phyloP scores from a whole-genome alignment of 2,888 invertebrate genomes.

The Leptopilina syphax region DNA sequence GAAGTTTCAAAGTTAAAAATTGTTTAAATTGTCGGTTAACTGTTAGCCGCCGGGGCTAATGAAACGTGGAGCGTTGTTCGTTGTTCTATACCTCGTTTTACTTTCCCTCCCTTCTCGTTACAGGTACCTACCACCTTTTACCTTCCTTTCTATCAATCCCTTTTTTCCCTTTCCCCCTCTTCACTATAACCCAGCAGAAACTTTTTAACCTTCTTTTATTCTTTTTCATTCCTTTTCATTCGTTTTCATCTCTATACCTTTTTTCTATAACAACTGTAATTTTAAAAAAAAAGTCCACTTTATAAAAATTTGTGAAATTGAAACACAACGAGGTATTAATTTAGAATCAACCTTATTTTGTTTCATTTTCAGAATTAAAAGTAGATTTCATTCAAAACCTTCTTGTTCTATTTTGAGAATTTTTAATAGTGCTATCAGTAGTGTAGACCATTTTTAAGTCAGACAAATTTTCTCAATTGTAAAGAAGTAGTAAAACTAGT shows the following conservation, averaged over 20 bases:
- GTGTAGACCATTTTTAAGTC: too few species aligned
- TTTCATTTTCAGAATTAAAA: too few species aligned
- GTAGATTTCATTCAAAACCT: too few species aligned
- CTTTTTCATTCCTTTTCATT: not conserved
- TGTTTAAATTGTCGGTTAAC: slow-evolving; percentile 75
- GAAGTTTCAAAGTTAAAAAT: slow-evolving; percentile 74
- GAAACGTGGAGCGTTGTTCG: slow-evolving; percentile 66
- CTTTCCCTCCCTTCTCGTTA: slow-evolving; percentile 48
- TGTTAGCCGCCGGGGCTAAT: slow-evolving; percentile 73
- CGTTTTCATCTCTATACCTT: not conserved
- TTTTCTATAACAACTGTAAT: too few species aligned
- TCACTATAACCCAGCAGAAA: slow-evolving; percentile 50
- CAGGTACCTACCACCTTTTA: not conserved
- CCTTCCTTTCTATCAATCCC: slow-evolving; percentile 42
- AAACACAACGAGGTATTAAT: too few species aligned
- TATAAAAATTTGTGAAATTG: too few species aligned
- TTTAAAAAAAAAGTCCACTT: too few species aligned
- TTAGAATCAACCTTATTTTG: too few species aligned
- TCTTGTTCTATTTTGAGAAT: too few species aligned
- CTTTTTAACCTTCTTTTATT: slow-evolving; percentile 58
- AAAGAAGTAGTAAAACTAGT: too few species aligned
- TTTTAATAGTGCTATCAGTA: too few species aligned
- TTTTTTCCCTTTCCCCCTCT: slow-evolving; percentile 52
- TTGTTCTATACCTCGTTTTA: slow-evolving; percentile 49
- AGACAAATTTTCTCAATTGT: too few species aligned